These are phyloP conservation scores for Rhopalosiphum padi DNA, from an alignment of 1,140 invertebrate genomes.

Conservation along the genomic window DNA sequence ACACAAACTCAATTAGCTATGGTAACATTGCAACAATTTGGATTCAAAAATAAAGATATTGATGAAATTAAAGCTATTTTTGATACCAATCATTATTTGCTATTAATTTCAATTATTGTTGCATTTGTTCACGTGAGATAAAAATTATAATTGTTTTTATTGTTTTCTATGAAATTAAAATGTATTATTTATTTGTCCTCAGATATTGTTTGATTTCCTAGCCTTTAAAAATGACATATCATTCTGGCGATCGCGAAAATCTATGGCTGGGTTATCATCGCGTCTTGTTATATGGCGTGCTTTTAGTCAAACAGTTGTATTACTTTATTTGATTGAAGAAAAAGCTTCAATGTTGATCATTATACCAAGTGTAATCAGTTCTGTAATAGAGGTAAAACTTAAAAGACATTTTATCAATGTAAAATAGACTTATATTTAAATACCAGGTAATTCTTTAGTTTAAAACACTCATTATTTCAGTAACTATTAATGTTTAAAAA, in stretches of 20 bases:
- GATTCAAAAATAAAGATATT: constrained; percentile 92
- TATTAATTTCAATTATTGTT: constrained; percentile 91
- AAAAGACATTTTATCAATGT: neutral
- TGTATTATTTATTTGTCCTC: constrained; percentile 62
- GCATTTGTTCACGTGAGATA: constrained; percentile 90
- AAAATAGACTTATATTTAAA: neutral
- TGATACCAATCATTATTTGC: constrained; percentile 92
- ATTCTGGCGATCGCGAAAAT: constrained; percentile 88
- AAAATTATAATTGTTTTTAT: neutral
- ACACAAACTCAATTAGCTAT: constrained; percentile 83
- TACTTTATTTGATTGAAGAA: constrained; percentile 92
- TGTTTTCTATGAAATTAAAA: neutral
- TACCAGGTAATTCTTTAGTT: neutral
- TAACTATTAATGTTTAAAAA: neutral
- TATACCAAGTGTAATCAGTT: constrained; percentile 83
- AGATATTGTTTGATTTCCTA: constrained; percentile 95
- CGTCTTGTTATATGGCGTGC: constrained; percentile 91
- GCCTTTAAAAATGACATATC: constrained; percentile 98
- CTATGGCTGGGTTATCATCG: constrained; percentile 87
- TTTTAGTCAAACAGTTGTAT: constrained; percentile 92
- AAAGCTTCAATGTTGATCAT: constrained; percentile 90
- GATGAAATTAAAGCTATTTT: constrained; percentile 97
- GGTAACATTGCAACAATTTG: constrained; percentile 74
- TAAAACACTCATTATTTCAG: neutral
- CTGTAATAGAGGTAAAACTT: constrained; percentile 80